phyloP scores from a whole-genome alignment of 2,113 vertebrate species.

The Sinocyclocheilus maitianheensis region DNA sequence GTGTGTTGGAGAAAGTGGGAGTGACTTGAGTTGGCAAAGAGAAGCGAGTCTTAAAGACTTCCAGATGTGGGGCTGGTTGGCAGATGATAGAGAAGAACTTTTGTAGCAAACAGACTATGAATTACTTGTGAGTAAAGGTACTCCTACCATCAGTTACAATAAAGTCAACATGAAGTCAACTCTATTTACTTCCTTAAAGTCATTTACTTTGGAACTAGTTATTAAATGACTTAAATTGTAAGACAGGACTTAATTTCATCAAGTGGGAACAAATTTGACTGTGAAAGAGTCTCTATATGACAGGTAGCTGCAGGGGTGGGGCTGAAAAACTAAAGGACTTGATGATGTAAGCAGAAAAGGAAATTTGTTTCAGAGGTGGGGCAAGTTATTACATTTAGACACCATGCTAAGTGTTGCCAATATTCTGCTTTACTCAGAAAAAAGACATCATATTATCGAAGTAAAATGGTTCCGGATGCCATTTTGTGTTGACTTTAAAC shows the following conservation, averaged over 20 bases:
- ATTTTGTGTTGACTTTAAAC: not conserved
- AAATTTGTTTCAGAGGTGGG: not conserved
- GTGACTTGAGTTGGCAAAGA: conserved; percentile 79
- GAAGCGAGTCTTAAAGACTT: conserved; percentile 78
- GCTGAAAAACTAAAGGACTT: not conserved
- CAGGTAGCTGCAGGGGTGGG: not conserved
- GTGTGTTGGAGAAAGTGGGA: conserved; percentile 52
- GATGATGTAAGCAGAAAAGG: not conserved
- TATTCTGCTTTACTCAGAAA: too few relatives aligned
- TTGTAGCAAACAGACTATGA: conserved; percentile 28
- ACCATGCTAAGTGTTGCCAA: not conserved
- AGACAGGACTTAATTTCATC: not conserved
- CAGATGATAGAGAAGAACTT: conserved; percentile 53
- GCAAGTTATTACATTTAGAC: not conserved
- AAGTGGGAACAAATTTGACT: not conserved
- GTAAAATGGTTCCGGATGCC: not conserved
- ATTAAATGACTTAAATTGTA: not conserved
- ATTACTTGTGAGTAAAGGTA: not conserved
- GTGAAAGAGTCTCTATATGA: not conserved
- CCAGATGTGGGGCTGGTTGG: conserved; percentile 76
- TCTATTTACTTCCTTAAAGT: not conserved
- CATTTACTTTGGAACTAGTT: not conserved
- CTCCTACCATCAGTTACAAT: not conserved
- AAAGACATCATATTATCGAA: too few relatives aligned
- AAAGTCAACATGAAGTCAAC: too few relatives aligned